A percentile compares a stretch with the other conserved stretches of the same genome.
Evolutionary conservation across 1,140 invertebrate genomes (phyloP).

Genomic region (Sinonovacula constricta): DNA sequence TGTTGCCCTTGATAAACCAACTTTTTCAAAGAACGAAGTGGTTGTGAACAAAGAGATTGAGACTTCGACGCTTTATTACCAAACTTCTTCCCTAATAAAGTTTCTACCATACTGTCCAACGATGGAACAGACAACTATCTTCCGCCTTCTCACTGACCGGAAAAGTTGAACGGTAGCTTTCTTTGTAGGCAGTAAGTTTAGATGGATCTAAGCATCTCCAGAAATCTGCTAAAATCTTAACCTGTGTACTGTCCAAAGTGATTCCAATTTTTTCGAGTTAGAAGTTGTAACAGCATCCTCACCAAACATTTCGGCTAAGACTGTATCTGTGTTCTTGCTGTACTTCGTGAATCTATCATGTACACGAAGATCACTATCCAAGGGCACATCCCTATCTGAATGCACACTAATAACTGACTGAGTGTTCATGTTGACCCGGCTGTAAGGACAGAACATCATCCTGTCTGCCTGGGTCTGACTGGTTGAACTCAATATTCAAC

Average conservation of each 20-base stretch:
- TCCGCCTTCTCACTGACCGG: not conserved
- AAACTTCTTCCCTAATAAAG: slow-evolving; percentile 6
- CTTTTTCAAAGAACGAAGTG: not conserved
- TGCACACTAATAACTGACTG: not conserved
- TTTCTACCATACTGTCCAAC: not conserved
- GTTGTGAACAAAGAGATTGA: too few relatives aligned
- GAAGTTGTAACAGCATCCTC: slow-evolving; percentile 7
- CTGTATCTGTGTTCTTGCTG: too few relatives aligned
- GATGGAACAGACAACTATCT: slow-evolving; percentile 8
- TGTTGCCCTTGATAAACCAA: slow-evolving; percentile 26
- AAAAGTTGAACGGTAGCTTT: slow-evolving; percentile 5
- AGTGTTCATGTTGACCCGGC: too few relatives aligned
- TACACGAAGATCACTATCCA: not conserved
- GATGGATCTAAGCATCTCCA: not conserved
- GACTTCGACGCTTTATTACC: too few relatives aligned
- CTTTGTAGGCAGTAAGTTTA: slow-evolving; percentile 14
- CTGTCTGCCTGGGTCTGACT: not conserved
- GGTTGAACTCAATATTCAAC: too few relatives aligned
- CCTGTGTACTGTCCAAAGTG: too few relatives aligned
- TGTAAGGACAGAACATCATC: too few relatives aligned
- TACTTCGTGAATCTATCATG: too few relatives aligned
- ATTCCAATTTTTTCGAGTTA: too few relatives aligned
- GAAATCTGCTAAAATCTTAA: too few relatives aligned
- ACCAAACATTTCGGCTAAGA: slow-evolving; percentile 13
- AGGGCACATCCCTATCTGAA: too few relatives aligned